A percentile compares a stretch with the other conserved stretches of the same genome.
Conservation (phyloP, 92 coral and sea anemone species). For the Palythoa heliodiscus region DNA sequence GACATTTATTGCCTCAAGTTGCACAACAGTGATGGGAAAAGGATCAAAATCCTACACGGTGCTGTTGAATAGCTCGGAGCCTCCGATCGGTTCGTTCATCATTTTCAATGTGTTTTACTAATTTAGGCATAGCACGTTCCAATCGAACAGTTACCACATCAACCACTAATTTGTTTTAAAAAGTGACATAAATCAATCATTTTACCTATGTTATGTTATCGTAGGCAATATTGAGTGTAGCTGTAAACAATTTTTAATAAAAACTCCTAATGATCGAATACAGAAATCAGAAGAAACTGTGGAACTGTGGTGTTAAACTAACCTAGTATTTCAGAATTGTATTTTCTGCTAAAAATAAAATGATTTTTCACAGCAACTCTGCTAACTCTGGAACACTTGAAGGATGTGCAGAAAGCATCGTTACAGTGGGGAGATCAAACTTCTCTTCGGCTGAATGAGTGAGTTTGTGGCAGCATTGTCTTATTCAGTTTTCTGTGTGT, state of each 20-base stretch:
- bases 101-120: background rate
- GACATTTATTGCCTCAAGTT: slow-evolving; percentile 14
- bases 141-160: background rate
- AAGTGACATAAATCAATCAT: background rate
- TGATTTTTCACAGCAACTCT: slow-evolving; percentile 67
- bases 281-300: background rate
- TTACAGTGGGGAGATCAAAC: slow-evolving; percentile 86
- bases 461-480: slow-evolving; percentile 32
- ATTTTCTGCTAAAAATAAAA: background rate
- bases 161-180: background rate
- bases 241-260: background rate
- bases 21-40: slow-evolving; percentile 34
- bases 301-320: background rate
- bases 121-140: background rate
- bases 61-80: slow-evolving; percentile 63
- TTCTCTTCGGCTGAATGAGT: slow-evolving; percentile 80
- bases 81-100: slow-evolving; percentile 86
- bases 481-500: background rate
- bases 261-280: background rate
- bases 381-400: slow-evolving; percentile 81
- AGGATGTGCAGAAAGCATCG: slow-evolving; percentile 58
- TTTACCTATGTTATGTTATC: background rate
- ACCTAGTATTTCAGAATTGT: background rate
- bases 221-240: background rate
- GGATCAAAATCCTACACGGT: slow-evolving; percentile 70